phyloP scores from a whole-genome alignment of 2,113 vertebrate genomes.

The Bufo gargarizans region DNA sequence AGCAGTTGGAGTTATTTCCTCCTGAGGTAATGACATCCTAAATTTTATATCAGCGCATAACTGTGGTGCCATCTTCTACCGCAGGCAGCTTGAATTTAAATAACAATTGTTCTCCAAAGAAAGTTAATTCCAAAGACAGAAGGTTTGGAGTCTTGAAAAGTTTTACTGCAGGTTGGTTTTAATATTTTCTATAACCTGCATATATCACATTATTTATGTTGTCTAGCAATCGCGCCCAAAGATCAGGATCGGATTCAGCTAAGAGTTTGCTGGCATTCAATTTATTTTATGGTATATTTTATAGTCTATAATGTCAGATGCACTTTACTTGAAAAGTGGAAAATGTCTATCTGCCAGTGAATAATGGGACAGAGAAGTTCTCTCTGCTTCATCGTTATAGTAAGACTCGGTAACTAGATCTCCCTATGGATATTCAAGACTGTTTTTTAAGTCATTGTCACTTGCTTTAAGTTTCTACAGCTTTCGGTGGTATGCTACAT shows the following conservation, averaged over 20 bases:
- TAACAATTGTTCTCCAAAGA: slow-evolving; percentile 43
- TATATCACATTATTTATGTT: slow-evolving; percentile 59
- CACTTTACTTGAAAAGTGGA: slow-evolving; percentile 58
- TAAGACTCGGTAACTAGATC: slow-evolving; percentile 29
- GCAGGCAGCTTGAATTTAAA: slow-evolving; percentile 51
- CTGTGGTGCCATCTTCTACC: slow-evolving; percentile 23
- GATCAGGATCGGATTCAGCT: slow-evolving; percentile 48
- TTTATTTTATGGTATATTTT: slow-evolving; percentile 62
- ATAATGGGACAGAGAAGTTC: slow-evolving; percentile 61
- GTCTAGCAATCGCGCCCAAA: slow-evolving; percentile 29
- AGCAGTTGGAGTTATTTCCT: slow-evolving; percentile 37
- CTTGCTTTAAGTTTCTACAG: slow-evolving; percentile 33
- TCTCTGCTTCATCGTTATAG: slow-evolving; percentile 61
- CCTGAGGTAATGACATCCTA: slow-evolving; percentile 63
- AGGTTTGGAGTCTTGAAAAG: background rate
- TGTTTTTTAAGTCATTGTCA: slow-evolving; percentile 50
- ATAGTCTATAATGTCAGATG: slow-evolving; percentile 56
- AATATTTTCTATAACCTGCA: slow-evolving; percentile 44
- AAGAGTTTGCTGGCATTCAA: slow-evolving; percentile 47
- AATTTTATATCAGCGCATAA: slow-evolving; percentile 57
- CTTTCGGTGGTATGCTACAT: slow-evolving; percentile 29
- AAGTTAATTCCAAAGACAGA: slow-evolving; percentile 27
- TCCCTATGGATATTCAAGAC: slow-evolving; percentile 28
- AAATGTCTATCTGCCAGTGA: slow-evolving; percentile 53
- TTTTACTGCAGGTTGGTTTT: slow-evolving; percentile 29